These are phyloP conservation scores for Lasioglossum lativentre DNA, from an alignment of 2,888 invertebrate genomes.

Conservation along the genomic window DNA sequence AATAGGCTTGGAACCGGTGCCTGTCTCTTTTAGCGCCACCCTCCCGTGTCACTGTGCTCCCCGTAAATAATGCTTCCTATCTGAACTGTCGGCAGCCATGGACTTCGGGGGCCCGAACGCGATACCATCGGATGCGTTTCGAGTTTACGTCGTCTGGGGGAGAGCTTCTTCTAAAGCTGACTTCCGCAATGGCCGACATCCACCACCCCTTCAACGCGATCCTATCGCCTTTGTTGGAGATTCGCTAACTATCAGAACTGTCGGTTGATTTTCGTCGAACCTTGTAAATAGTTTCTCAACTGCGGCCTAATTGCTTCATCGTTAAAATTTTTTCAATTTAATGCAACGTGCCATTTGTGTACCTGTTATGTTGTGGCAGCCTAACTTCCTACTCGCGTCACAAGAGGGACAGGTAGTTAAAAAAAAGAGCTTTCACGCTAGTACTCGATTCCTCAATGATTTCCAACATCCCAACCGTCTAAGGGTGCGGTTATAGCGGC, in stretches of 20 bases:
- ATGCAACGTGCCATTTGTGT: neutral
- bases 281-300: neutral
- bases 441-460: too few relatives aligned
- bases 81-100: conserved; percentile 59
- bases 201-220: neutral
- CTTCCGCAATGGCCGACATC: conserved; percentile 27
- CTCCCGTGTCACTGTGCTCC: conserved; percentile 44
- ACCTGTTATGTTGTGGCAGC: too few relatives aligned
- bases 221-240: neutral
- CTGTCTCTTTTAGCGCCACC: conserved; percentile 51
- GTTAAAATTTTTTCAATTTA: neutral
- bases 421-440: too few relatives aligned
- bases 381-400: too few relatives aligned
- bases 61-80: conserved; percentile 65
- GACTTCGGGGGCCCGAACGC: conserved; percentile 30
- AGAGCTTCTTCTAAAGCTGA: conserved; percentile 49
- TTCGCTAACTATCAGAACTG: conserved; percentile 5
- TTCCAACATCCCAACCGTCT: too few relatives aligned
- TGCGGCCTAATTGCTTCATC: neutral
- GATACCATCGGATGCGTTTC: conserved; percentile 54
- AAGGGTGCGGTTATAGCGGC: too few relatives aligned
- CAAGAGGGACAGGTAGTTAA: too few relatives aligned
- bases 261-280: neutral
- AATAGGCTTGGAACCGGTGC: conserved; percentile 42
- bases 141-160: conserved; percentile 43